phyloP scores from a whole-genome alignment of 1,140 invertebrate genomes.

The Drosophila suzukii region DNA sequence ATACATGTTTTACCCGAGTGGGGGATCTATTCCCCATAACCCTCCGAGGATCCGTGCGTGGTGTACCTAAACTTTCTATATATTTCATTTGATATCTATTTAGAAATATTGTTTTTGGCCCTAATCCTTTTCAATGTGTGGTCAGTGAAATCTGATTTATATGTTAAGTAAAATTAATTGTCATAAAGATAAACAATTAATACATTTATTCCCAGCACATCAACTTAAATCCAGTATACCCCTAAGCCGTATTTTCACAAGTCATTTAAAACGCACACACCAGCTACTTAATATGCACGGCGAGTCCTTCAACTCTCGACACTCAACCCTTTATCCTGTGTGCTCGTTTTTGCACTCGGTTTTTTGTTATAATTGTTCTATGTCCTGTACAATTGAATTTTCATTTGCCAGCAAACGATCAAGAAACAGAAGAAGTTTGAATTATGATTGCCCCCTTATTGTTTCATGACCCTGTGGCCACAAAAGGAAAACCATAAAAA shows the following conservation, averaged over 20 bases:
- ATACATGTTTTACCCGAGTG: too few relatives aligned
- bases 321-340: constrained; percentile 39
- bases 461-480: constrained; percentile 34
- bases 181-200: background rate
- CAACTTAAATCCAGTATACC: background rate
- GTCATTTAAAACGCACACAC: constrained; percentile 2
- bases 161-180: background rate
- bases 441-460: constrained; percentile 29
- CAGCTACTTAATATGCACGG: constrained; percentile 66
- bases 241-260: background rate
- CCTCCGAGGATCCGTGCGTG: too few relatives aligned
- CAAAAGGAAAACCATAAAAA: constrained; percentile 38
- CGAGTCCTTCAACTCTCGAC: constrained; percentile 56
- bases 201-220: background rate
- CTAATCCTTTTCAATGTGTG: too few relatives aligned
- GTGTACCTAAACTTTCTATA: too few relatives aligned
- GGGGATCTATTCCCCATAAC: too few relatives aligned
- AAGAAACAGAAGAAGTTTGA: constrained; percentile 19
- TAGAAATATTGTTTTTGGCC: background rate
- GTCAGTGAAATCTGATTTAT: too few relatives aligned
- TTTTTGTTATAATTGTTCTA: constrained; percentile 72
- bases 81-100: background rate
- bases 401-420: constrained; percentile 53
- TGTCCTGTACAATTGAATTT: constrained; percentile 69
- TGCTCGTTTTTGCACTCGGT: constrained; percentile 34